A percentile compares a stretch with the other conserved stretches of the same genome.
Conservation (phyloP, 2,113 vertebrate genomes). For the Sebastes schlegelii region DNA sequence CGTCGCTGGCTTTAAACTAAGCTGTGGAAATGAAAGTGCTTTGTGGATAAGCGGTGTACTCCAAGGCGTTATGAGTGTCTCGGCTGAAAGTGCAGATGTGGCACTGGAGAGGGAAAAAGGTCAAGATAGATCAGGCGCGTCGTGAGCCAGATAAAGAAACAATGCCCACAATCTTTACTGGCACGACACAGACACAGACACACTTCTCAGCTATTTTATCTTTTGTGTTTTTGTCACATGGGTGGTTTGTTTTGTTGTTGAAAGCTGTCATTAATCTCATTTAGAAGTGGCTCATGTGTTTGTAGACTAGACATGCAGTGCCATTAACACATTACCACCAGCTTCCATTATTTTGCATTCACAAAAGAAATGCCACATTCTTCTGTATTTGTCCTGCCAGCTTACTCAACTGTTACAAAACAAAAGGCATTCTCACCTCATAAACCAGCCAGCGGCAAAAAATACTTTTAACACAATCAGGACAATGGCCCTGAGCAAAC, state of each 20-base stretch:
- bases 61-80: slow-evolving; percentile 45
- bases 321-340: background rate
- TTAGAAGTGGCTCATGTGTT: slow-evolving; percentile 1
- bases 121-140: slow-evolving; percentile 33
- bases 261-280: slow-evolving; percentile 37
- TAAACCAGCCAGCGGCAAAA: slow-evolving; percentile 26
- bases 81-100: slow-evolving; percentile 49
- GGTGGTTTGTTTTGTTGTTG: slow-evolving; percentile 10
- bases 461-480: slow-evolving; percentile 15
- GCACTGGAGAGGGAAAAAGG: slow-evolving; percentile 45
- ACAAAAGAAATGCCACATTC: slow-evolving; percentile 26
- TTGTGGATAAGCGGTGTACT: slow-evolving; percentile 38
- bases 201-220: background rate
- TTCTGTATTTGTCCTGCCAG: slow-evolving; percentile 31
- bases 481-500: slow-evolving; percentile 31
- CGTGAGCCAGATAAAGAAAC: slow-evolving; percentile 14
- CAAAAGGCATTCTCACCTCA: slow-evolving; percentile 27
- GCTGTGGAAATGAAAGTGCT: slow-evolving; percentile 71
- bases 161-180: background rate
- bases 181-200: background rate
- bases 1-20: slow-evolving; percentile 45
- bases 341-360: slow-evolving; percentile 11
- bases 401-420: slow-evolving; percentile 26
- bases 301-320: background rate
- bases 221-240: slow-evolving; percentile 2